phyloP scores from a whole-genome alignment of 2,113 vertebrate species.

The Pteronura brasiliensis region DNA sequence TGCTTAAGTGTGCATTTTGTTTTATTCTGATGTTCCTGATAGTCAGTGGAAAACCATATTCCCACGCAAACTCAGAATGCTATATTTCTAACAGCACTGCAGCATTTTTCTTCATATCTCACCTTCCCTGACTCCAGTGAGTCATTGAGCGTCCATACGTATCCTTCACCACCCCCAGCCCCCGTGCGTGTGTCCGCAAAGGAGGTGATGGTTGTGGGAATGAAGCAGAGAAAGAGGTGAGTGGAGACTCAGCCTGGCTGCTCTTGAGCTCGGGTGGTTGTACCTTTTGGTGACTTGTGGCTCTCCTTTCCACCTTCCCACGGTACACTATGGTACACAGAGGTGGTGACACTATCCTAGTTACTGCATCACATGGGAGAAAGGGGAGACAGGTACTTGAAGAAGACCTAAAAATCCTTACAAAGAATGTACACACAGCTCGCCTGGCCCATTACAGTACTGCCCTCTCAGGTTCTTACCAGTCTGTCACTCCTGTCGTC shows the following conservation, averaged over 20 bases:
- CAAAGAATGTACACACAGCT: background rate
- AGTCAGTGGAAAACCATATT: slow-evolving; percentile 6
- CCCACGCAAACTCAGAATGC: slow-evolving; percentile 42
- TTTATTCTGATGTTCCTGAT: slow-evolving; percentile 39
- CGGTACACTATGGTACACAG: background rate
- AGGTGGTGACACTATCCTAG: background rate
- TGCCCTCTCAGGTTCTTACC: background rate
- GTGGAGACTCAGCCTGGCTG: slow-evolving; percentile 8
- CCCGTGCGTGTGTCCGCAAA: slow-evolving; percentile 42
- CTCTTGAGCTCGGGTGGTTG: background rate
- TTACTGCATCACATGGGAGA: background rate
- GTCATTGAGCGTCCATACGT: background rate
- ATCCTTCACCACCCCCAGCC: background rate
- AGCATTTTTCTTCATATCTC: slow-evolving; percentile 51
- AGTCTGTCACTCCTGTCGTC: background rate
- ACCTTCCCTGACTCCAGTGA: slow-evolving; percentile 50
- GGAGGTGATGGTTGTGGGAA: slow-evolving; percentile 39
- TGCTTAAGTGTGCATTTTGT: slow-evolving; percentile 40
- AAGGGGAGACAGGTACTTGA: background rate
- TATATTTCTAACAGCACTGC: slow-evolving; percentile 58
- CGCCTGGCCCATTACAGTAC: background rate
- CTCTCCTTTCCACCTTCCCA: background rate
- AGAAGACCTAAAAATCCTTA: background rate
- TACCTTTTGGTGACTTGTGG: background rate
- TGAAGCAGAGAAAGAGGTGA: slow-evolving; percentile 60